A percentile compares a stretch with the other conserved stretches of the same genome.
Conservation (phyloP, 2,797 vertebrate species). For the Pagetopsis macropterus region DNA sequence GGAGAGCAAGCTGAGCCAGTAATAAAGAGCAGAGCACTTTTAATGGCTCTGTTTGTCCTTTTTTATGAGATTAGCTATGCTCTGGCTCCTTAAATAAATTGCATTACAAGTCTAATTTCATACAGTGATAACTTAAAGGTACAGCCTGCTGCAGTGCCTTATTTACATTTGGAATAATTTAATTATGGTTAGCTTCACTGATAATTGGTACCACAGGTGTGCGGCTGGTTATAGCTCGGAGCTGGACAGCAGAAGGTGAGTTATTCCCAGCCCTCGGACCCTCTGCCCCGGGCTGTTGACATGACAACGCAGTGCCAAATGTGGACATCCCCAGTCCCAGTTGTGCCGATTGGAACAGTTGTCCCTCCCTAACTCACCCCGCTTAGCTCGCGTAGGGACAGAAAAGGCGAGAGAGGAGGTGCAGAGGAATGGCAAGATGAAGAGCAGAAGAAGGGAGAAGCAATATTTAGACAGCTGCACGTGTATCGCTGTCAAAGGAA, state of each 20-base stretch:
- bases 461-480: slow-evolving; percentile 87
- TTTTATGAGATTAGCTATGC: slow-evolving; percentile 63
- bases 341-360: slow-evolving; percentile 69
- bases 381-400: slow-evolving; percentile 49
- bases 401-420: slow-evolving; percentile 50
- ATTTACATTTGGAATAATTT: slow-evolving; percentile 51
- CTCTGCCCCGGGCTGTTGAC: slow-evolving; percentile 39
- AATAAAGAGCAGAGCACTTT: slow-evolving; percentile 70
- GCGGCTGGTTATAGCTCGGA: slow-evolving; percentile 45
- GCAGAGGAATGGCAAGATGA: slow-evolving; percentile 55
- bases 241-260: slow-evolving; percentile 53
- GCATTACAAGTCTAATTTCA: slow-evolving; percentile 62
- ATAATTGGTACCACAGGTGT: slow-evolving; percentile 64
- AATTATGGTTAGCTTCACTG: slow-evolving; percentile 41
- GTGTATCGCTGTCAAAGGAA: slow-evolving; percentile 68
- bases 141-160: slow-evolving; percentile 20
- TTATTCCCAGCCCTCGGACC: slow-evolving; percentile 55
- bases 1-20: slow-evolving; percentile 68
- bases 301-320: slow-evolving; percentile 67
- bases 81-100: slow-evolving; percentile 56
- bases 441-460: slow-evolving; percentile 70
- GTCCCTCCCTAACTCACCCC: slow-evolving; percentile 65
- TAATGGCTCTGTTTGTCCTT: slow-evolving; percentile 69
- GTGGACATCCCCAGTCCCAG: slow-evolving; percentile 69
- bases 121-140: slow-evolving; percentile 19